Evolutionary conservation across 2,113 vertebrate species (phyloP), one percentile per base, ranked within the genome.

Genomic region (Chinchilla lanigera): DNA sequence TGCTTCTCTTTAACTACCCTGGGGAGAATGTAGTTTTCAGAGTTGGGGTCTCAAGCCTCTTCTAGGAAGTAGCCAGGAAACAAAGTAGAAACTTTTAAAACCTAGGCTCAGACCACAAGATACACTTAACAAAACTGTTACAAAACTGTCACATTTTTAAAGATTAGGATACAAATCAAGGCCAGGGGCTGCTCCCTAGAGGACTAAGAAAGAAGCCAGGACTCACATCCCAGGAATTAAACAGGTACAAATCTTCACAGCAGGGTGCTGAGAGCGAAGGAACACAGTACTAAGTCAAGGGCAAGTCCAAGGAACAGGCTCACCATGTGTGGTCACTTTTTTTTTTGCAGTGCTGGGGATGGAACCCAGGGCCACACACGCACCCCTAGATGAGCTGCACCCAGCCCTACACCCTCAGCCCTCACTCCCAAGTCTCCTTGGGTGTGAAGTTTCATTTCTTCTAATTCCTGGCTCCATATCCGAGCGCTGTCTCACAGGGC

Each of bases 211-310:
- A 88, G 38, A 89, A 91, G 41, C 47, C 16, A 75, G n/a, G 47
- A 87, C 89, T 95, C 60, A 67, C n/a, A 93, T 84, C 11, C 41
- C 54, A 75, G 78, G 41, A 93, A 82, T 54, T 78, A 94, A 94
- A 87, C 1, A 92, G 67, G 75, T 10, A 84, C 5, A 89, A 86
- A 81, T 71, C 47, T 22, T 52, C 24, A n/a, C 14, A 14, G n/a
- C 5, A 3, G 33, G 38, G 38, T 28, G 22, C 71, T 26, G 38
- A 24, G 13, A 4, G 24, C 22, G 2, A 50, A 58, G 56, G 19
- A 3, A 5, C 56, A 58, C 35, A 35, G 60, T n/a, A 28, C 50
- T 67, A 93, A 60, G 86, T 90, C 81, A 92, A 93, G 82, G 52
- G 26, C 58, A 95, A 95, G n/a, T 89, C 35, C 73, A 82, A 87